Percentiles rank a stretch among this genome's conserved stretches.
These are phyloP conservation scores for Trissolcus basalis DNA, from an alignment of 1,140 invertebrate species.

Conservation along the genomic window DNA sequence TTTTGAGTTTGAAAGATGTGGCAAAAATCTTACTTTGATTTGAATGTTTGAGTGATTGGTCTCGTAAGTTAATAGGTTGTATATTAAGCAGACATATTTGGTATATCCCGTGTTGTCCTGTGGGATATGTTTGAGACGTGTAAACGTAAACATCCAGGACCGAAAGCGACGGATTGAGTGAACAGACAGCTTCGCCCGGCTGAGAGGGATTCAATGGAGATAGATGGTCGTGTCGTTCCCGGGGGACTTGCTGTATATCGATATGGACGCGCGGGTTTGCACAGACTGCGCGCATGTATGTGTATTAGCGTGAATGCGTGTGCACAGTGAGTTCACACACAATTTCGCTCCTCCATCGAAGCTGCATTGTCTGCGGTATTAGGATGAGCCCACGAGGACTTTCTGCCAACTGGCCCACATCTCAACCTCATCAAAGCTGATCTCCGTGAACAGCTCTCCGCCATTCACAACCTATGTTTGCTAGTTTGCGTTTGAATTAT, in stretches of 20 bases:
- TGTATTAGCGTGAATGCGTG: slow-evolving; percentile 26
- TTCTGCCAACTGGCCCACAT: slow-evolving; percentile 62
- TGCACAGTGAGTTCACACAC: slow-evolving; percentile 17
- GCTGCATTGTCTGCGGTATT: slow-evolving; percentile 67
- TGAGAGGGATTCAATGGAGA: slow-evolving; percentile 75
- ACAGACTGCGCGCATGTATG: slow-evolving; percentile 43
- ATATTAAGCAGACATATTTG: too few relatives aligned
- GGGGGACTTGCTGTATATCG: slow-evolving; percentile 69
- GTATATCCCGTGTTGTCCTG: slow-evolving; percentile 15
- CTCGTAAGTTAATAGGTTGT: too few relatives aligned
- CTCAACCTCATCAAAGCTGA: slow-evolving; percentile 37
- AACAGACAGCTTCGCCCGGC: slow-evolving; percentile 61
- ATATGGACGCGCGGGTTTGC: slow-evolving; percentile 20
- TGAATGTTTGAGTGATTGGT: too few relatives aligned
- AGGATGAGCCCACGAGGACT: slow-evolving; percentile 72
- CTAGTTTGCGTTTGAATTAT: slow-evolving; percentile 36
- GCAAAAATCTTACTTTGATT: not conserved
- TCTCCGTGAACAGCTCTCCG: not conserved
- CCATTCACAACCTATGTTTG: slow-evolving; percentile 10
- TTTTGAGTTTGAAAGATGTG: too few relatives aligned
- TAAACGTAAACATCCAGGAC: slow-evolving; percentile 48
- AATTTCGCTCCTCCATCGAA: slow-evolving; percentile 53
- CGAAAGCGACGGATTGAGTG: slow-evolving; percentile 40
- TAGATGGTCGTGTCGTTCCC: slow-evolving; percentile 71
- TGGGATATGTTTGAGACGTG: slow-evolving; percentile 43